phyloP scores from a whole-genome alignment of 1,140 invertebrate genomes.

The Teleopsis dalmanni region DNA sequence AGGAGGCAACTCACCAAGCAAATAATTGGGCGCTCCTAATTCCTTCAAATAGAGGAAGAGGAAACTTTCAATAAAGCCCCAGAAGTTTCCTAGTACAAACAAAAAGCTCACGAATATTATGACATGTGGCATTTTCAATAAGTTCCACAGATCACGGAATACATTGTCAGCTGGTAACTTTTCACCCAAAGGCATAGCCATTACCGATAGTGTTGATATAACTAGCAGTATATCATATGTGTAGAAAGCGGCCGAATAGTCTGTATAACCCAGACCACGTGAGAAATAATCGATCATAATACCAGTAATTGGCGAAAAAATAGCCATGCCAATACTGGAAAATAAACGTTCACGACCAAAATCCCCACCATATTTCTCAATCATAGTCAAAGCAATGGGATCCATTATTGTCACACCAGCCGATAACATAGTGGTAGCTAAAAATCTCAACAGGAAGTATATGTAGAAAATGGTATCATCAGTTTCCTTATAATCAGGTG shows the following conservation, averaged over 20 bases:
- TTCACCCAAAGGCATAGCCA: slow-evolving; percentile 63
- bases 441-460: slow-evolving; percentile 66
- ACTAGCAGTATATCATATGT: slow-evolving; percentile 62
- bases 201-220: slow-evolving; percentile 59
- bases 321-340: slow-evolving; percentile 69
- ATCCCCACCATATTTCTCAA: slow-evolving; percentile 69
- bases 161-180: slow-evolving; percentile 66
- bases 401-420: slow-evolving; percentile 74
- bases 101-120: slow-evolving; percentile 69
- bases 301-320: slow-evolving; percentile 73
- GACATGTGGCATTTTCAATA: slow-evolving; percentile 66
- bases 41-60: slow-evolving; percentile 76
- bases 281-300: slow-evolving; percentile 63
- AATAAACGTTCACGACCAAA: slow-evolving; percentile 72
- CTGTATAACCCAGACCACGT: slow-evolving; percentile 57
- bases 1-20: slow-evolving; percentile 55
- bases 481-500: slow-evolving; percentile 63
- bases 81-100: slow-evolving; percentile 68
- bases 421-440: slow-evolving; percentile 65
- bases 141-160: slow-evolving; percentile 58
- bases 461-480: slow-evolving; percentile 69
- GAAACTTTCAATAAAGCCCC: slow-evolving; percentile 80
- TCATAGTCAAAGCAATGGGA: slow-evolving; percentile 71
- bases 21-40: slow-evolving; percentile 67
- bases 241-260: slow-evolving; percentile 72